phyloP scores from a whole-genome alignment of 2,888 invertebrate genomes.

The Ashinkailepas kermadecensis region DNA sequence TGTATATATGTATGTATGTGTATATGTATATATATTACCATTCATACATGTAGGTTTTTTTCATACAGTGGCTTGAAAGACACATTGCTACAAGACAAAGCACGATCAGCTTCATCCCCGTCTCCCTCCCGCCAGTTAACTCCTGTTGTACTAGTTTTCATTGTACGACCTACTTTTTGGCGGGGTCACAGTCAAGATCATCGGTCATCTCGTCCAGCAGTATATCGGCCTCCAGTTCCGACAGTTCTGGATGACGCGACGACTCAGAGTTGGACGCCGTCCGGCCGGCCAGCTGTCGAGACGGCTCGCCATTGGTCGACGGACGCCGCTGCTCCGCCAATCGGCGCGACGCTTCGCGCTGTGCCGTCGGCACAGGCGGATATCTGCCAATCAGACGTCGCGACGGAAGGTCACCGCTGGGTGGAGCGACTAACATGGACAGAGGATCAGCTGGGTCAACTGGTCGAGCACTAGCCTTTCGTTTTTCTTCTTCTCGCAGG shows the following conservation, averaged over 20 bases:
- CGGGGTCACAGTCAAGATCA: constrained; percentile 10
- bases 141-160: too few relatives aligned
- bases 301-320: constrained; percentile 2
- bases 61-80: too few relatives aligned
- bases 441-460: too few relatives aligned
- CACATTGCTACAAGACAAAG: too few relatives aligned
- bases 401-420: background rate
- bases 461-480: too few relatives aligned
- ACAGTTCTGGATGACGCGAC: constrained; percentile 43
- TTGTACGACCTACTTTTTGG: background rate
- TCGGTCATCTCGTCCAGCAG: background rate
- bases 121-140: too few relatives aligned
- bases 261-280: constrained; percentile 53
- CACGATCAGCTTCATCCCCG: too few relatives aligned
- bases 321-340: constrained; percentile 2
- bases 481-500: too few relatives aligned
- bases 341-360: background rate
- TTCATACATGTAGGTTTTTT: too few relatives aligned
- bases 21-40: too few relatives aligned
- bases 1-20: too few relatives aligned
- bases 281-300: background rate
- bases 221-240: background rate
- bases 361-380: background rate
- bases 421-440: too few relatives aligned
- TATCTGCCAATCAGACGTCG: background rate